Evolutionary conservation across 1,140 invertebrate genomes (phyloP).

Genomic region (Druon quercuslanigerum): DNA sequence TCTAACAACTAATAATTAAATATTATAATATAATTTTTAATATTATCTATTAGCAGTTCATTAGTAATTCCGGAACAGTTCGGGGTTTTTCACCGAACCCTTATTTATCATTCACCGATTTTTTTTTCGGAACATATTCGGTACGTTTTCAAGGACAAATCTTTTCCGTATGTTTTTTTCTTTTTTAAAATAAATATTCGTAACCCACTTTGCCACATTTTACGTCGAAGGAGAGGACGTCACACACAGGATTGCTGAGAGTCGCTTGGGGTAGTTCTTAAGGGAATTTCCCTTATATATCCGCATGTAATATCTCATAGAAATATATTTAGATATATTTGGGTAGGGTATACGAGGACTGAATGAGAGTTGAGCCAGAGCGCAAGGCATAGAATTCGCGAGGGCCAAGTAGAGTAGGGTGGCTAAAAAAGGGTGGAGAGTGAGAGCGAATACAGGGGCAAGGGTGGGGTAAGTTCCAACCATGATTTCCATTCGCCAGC

Average conservation of each 20-base stretch:
- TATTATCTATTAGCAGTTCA: no score
- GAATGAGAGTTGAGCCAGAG: neutral
- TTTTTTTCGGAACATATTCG: no score
- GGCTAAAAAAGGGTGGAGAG: constrained; percentile 43
- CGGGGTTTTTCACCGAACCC: no score
- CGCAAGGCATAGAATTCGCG: constrained; percentile 42
- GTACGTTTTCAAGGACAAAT: no score
- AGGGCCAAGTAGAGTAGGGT: constrained; percentile 43
- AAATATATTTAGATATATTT: constrained; percentile 31
- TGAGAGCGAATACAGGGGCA: constrained; percentile 47
- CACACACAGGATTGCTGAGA: neutral
- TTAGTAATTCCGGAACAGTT: no score
- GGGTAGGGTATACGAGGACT: constrained; percentile 1
- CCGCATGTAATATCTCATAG: constrained; percentile 13
- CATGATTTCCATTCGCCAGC: constrained; percentile 77
- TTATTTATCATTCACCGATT: no score
- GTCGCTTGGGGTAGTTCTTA: constrained; percentile 12
- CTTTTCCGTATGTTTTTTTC: no score
- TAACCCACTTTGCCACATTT: constrained; percentile 4
- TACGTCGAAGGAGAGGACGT: neutral
- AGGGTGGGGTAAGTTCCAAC: constrained; percentile 69
- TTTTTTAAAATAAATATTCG: neutral
- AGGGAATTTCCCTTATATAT: constrained; percentile 14
- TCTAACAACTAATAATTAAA: no score
- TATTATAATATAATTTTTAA: no score